A percentile compares a stretch with the other conserved stretches of the same genome.
phyloP scores from a whole-genome alignment of 2,797 vertebrate genomes.

The Brachyrhaphis roseni region DNA sequence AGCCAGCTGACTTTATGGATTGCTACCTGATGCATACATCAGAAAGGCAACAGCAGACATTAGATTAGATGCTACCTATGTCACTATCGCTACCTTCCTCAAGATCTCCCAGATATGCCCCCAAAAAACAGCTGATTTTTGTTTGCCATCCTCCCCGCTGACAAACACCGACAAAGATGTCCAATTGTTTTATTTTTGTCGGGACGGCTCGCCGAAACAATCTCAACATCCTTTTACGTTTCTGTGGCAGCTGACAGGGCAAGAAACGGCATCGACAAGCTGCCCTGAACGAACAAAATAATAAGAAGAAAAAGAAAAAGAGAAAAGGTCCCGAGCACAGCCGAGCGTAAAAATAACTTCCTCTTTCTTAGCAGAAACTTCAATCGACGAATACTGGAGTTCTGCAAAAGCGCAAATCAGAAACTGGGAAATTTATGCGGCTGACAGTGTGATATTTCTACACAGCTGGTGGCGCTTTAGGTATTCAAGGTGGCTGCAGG shows the following conservation, averaged over 20 bases:
- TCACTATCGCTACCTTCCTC: not conserved
- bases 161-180: constrained; percentile 55
- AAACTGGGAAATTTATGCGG: constrained; percentile 35
- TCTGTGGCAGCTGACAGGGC: constrained; percentile 59
- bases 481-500: constrained; percentile 11
- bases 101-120: constrained; percentile 21
- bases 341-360: constrained; percentile 62
- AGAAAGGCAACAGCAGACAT: constrained; percentile 14
- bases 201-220: constrained; percentile 46
- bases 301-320: not conserved
- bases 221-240: constrained; percentile 51
- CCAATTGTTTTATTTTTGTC: constrained; percentile 24
- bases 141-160: constrained; percentile 25
- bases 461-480: constrained; percentile 51
- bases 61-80: not conserved
- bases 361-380: constrained; percentile 59
- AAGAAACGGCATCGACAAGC: constrained; percentile 48
- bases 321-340: constrained; percentile 59
- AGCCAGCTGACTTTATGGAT: constrained; percentile 31
- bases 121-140: constrained; percentile 9
- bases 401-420: constrained; percentile 35
- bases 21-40: constrained; percentile 7
- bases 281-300: constrained; percentile 51
- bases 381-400: constrained; percentile 54
- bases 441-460: constrained; percentile 22